Evolutionary conservation across 2,797 vertebrate genomes (phyloP), one percentile per base, ranked within the genome.

Genomic region (Cuculus canorus): DNA sequence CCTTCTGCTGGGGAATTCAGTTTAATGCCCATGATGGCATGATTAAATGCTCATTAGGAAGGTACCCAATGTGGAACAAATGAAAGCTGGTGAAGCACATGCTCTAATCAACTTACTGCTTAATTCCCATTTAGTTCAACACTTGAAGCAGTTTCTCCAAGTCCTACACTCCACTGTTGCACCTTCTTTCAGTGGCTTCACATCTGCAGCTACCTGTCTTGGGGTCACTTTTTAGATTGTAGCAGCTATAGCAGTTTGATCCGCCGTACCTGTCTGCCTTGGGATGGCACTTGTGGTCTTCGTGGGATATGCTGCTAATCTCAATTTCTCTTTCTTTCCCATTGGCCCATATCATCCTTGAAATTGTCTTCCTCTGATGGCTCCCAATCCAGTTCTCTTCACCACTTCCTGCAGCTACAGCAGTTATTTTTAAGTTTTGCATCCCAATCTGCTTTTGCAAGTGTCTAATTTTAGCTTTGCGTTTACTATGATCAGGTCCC

Each of bases 391-490:
- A 80, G 52, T 82, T 95, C 65, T 94, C 75, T 90, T 56, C 39
- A 63, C 25, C 24, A 28, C 45, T 92, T 95, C 88, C 88, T 85
- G 84, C 81, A 87, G 83, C 82, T 96, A 82, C 60, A 79, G 88
- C 68, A 90, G 78, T 90, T 95, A 95, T 95, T 96, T 93, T 93
- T 95, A 96, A 94, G 82, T 93, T 96, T 94, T 96, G 78, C 68
- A 93, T 96, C 95, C 92, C 90, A 82, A 54, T 92, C 92, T 96
- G 60, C 93, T 93, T 90, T 93, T 85, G 81, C 48, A 70, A 94
- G 56, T 35, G 52, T 63, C 90, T 96, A 95, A 96, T 94, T 96
- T 95, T 96, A 96, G 78, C 60, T 91, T 85, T 41, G 32, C 81
- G 37, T 94, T 95, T 94, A 91, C 90, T 92, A 87, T 61, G 92